Base-by-base conservation (phyloP, 2,797 vertebrate species). In the Bovichtus variegatus region DNA sequence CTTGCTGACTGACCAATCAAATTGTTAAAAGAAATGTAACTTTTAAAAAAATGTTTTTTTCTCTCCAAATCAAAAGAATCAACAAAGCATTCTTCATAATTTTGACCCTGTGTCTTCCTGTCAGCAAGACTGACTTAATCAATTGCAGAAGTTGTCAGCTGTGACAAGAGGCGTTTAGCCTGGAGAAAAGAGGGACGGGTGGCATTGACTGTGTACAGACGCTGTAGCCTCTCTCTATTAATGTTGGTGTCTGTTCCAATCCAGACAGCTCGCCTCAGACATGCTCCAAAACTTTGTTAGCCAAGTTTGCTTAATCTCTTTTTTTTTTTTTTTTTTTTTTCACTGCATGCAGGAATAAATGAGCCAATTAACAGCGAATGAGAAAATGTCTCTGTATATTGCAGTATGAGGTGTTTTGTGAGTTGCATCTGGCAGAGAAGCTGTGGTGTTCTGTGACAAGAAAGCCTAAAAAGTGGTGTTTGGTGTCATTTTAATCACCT, bases 161-260 rank as follows among this genome's bases (percentile, higher is more conserved):
- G 88, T 92, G 92, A 91, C 89, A 89, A 78, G 88, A 92, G 87
- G 84, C 76, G 81, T 93, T 94, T 92, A 93, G 89, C 78, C 85
- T 44, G 34, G 63, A 93, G 90, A 93, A 82, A 51, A 77, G 82
- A 75, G 78, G 85, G 82, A 84, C 57, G 74, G 62, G 71, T 80
- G 83, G 81, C 76, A n/a, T 34, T 76, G 85, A 87, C 89, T 79
- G 82, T 89, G 80, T 86, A 77, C 83, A 82, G 89, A 84, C 68
- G 74, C 82, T 81, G 50, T 3, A 78, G 86, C 85, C 84, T 79
- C 81, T 84, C 74, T 88, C 74, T 80, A 84, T 90, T 89, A 86
- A 85, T 78, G 87, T 82, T 82, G 85, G 74, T 65, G 87, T 86
- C 91, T 87, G 78, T 76, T 89, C 77, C 74, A 75, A 80, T 87